Conservation (phyloP, 2,888 invertebrate genomes). For the Sceliomorpha sp. region DNA sequence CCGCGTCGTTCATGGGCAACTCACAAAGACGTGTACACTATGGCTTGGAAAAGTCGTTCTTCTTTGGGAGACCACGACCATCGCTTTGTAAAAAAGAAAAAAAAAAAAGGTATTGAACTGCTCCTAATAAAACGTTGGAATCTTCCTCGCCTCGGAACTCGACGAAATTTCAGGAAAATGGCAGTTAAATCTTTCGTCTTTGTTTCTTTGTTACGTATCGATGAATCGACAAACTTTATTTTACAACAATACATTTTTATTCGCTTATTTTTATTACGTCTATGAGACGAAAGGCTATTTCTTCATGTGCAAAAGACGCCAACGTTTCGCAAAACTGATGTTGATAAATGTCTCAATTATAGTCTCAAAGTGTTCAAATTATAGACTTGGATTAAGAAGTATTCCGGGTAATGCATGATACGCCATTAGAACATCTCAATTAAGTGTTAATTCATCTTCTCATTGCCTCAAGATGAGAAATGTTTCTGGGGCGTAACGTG, state of each 20-base stretch:
- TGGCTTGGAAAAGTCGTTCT: slow-evolving; percentile 28
- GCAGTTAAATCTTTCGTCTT: no score
- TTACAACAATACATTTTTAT: no score
- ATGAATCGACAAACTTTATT: no score
- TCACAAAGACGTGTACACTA: slow-evolving; percentile 18
- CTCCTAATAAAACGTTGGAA: slow-evolving; percentile 16
- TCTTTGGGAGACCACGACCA: slow-evolving; percentile 12
- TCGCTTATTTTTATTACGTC: no score
- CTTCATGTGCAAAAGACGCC: slow-evolving; percentile 5
- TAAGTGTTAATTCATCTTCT: slow-evolving; percentile 1
- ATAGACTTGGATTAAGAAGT: slow-evolving; percentile 8
- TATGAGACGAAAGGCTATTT: no score
- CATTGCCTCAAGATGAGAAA: no score
- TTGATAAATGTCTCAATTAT: slow-evolving; percentile 21
- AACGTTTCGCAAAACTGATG: slow-evolving; percentile 11
- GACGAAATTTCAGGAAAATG: no score
- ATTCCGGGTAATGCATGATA: slow-evolving; percentile 1
- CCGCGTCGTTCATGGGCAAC: slow-evolving; percentile 15
- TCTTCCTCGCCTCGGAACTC: no score
- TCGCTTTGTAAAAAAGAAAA: slow-evolving; percentile 16
- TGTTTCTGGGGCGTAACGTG: no score
- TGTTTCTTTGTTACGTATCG: no score
- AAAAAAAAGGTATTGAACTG: no score
- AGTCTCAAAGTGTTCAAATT: slow-evolving; percentile 11
- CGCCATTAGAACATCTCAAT: slow-evolving; percentile 18